Conservation (phyloP, 2,797 vertebrate species). For the Typhlichthys eigenmanni region DNA sequence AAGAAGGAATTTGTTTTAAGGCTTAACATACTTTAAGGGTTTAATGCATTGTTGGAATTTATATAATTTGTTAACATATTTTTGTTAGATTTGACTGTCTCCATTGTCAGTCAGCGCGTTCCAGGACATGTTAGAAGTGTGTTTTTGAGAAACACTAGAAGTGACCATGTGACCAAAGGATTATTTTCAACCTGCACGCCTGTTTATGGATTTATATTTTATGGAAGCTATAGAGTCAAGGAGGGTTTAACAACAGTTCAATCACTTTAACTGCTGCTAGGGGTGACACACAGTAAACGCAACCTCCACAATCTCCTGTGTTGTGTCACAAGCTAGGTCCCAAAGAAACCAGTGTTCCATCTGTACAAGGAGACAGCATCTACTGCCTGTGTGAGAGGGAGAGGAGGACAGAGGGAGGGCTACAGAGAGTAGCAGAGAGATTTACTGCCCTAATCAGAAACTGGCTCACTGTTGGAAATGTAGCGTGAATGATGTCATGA, state of each 20-base stretch:
- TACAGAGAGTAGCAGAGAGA: conserved; percentile 61
- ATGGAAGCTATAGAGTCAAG: no score
- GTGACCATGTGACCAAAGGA: no score
- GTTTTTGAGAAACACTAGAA: no score
- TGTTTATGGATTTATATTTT: no score
- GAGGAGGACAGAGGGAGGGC: conserved; percentile 39
- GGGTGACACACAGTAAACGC: no score
- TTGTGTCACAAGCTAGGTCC: not conserved
- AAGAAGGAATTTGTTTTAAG: conserved; percentile 2
- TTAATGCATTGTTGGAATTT: conserved; percentile 6
- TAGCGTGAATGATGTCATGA: conserved; percentile 80
- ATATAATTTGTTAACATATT: not conserved
- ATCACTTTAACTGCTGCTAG: no score
- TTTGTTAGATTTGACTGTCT: conserved; percentile 12
- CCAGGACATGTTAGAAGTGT: not conserved
- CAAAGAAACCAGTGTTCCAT: not conserved
- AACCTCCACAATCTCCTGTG: not conserved
- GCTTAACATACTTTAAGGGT: conserved; percentile 19
- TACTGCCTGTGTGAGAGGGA: not conserved
- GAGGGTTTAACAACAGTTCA: no score
- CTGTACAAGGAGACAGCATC: not conserved
- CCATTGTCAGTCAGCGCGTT: conserved; percentile 16
- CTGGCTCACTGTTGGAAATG: conserved; percentile 74
- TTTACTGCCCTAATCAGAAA: conserved; percentile 82
- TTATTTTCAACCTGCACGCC: no score